Evolutionary conservation across 1,140 invertebrate species (phyloP), one percentile per base, ranked within the genome.

Genomic region (Leptopilina boulardi): DNA sequence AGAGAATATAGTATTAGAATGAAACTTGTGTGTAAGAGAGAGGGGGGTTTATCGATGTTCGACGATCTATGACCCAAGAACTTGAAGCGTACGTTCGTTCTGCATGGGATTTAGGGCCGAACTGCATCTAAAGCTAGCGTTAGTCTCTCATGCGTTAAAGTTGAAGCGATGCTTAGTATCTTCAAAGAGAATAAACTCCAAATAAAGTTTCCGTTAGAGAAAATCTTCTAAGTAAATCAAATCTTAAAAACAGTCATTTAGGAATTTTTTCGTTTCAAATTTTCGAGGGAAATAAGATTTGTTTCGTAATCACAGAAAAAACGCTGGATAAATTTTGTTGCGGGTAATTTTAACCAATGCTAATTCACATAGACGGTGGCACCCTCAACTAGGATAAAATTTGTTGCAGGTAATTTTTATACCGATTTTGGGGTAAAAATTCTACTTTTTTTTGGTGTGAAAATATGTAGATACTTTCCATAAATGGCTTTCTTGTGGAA

Each of bases 11-110:
- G 21, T 26, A 21, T 23, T 11, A 56, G 21, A n/a, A 8, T 10
- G 19, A 11, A 56, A 56, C 10, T 56, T 56, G 54, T 56, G 19
- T n/a, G n/a, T n/a, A n/a, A n/a, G n/a, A n/a, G n/a, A n/a, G n/a
- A n/a, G n/a, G 18, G 54, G 23, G 19, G 19, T 56, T 56, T 56
- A 56, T 56, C 54, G 54, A 56, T 56, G 54, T 56, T 56, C 54
- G 19, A 56, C 54, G 54, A 56, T 56, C 19, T 56, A 56, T 21
- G 51, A 21, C 54, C 54, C 2, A 56, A 56, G 21, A 23, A 56
- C 19, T 54, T 54, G 51, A 19, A 9, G n/a, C 54, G 23, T 0
- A 21, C 54, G 54, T 8, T 56, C 8, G 19, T 19, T 23, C 8
- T 56, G 54, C 54, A 56, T 21, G 19, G 23, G 23, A 56, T 56